Percentiles rank a stretch among this genome's conserved stretches.
These are phyloP conservation scores for Caenorhabditis uteleia DNA, from an alignment of 2,888 invertebrate genomes.

Conservation along the genomic window DNA sequence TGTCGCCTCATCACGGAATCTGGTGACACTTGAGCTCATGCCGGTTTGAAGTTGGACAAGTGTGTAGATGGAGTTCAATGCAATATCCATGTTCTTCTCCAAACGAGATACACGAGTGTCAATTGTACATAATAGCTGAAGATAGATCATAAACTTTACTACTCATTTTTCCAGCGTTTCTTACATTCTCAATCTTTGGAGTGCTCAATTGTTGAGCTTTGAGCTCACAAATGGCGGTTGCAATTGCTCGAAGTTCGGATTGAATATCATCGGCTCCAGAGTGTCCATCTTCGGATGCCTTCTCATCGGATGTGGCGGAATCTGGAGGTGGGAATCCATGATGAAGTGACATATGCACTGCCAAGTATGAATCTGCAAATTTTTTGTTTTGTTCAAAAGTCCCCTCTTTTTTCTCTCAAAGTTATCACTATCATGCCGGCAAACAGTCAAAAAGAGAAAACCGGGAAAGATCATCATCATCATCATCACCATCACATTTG, in stretches of 20 bases:
- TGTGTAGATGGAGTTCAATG: conserved; percentile 63
- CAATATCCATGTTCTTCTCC: conserved; percentile 68
- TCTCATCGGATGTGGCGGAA: conserved; percentile 21
- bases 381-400: not conserved
- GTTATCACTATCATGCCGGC: not conserved
- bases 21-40: conserved; percentile 61
- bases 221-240: conserved; percentile 19
- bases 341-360: conserved; percentile 55
- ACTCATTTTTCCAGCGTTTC: not conserved
- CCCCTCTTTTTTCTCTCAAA: too few species aligned
- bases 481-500: conserved; percentile 1
- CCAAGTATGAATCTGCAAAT: conserved; percentile 53
- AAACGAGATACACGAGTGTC: conserved; percentile 62
- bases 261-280: conserved; percentile 19
- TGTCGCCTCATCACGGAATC: conserved; percentile 36
- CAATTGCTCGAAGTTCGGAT: conserved; percentile 22
- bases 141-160: not conserved
- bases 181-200: conserved; percentile 30
- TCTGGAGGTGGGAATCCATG: conserved; percentile 57
- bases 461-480: conserved; percentile 4
- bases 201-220: conserved; percentile 20
- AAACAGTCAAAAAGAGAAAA: not conserved
- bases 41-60: conserved; percentile 68
- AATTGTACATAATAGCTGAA: conserved; percentile 32
- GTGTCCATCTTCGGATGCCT: conserved; percentile 13